phyloP scores from a whole-genome alignment of 2,113 vertebrate species.

The Dasypus novemcinctus region DNA sequence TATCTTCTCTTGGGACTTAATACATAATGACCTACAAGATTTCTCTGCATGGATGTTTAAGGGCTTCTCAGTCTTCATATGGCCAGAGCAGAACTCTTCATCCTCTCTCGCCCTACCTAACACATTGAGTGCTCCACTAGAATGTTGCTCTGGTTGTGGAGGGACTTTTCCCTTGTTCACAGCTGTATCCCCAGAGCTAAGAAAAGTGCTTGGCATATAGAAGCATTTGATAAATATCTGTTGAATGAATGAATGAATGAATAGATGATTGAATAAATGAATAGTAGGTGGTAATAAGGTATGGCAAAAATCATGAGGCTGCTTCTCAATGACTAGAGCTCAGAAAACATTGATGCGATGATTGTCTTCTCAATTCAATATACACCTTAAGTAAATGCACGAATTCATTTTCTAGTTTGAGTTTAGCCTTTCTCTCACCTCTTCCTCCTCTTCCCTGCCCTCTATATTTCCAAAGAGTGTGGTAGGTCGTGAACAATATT shows the following conservation, averaged over 20 bases:
- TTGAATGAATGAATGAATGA: neutral
- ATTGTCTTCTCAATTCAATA: neutral
- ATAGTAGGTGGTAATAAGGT: neutral
- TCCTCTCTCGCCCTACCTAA: neutral
- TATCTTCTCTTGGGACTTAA: neutral
- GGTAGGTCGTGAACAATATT: constrained; percentile 27
- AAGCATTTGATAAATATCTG: neutral
- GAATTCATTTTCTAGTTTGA: neutral
- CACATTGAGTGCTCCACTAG: neutral
- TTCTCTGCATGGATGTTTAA: neutral
- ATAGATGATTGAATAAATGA: neutral
- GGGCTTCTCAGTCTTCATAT: neutral
- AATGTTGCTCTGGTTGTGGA: neutral
- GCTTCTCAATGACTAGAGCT: neutral
- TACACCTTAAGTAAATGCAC: neutral
- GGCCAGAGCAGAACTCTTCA: neutral
- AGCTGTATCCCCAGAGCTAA: neutral
- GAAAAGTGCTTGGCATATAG: neutral
- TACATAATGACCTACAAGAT: neutral
- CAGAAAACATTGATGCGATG: neutral
- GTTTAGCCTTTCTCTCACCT: neutral
- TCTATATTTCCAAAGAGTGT: neutral
- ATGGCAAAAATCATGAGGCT: neutral
- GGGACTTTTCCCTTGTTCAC: neutral
- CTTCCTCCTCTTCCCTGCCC: neutral